Evolutionary conservation across 2,797 vertebrate species (phyloP), one percentile per base, ranked within the genome.

Genomic region (Rhinogobio ventralis): DNA sequence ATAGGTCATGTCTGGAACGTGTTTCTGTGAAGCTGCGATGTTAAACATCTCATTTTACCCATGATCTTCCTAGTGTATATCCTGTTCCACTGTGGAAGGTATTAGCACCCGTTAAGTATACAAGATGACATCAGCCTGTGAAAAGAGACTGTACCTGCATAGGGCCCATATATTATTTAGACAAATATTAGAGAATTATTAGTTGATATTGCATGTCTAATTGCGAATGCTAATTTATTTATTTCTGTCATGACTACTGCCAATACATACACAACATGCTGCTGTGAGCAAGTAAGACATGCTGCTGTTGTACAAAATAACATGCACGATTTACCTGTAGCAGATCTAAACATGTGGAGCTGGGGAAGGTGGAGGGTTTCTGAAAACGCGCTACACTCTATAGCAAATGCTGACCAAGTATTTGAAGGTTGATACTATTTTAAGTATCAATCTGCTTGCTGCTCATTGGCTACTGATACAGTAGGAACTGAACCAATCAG

Each of bases 51-150:
- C n/a, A 33, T 42, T 64, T 83, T 79, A 69, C 67, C 39, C 60
- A 53, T 79, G 51, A 79, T 82, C 36, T 39, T 85, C 51, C 83
- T 53, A 55, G 60, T 49, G 68, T 51, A 77, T 45, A 62, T 85
- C 51, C 60, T 81, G 68, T 85, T 72, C 57, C 33, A 60, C n/a
- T 57, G 20, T 74, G 62, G 28, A 60, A 72, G 49, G 45, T 78
- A 75, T 80, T 33, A 80, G 64, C 17, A 33, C 66, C 23, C 17
- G 20, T 69, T 66, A 79, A 19, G 80, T 17, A 75, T 51, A 55
- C 51, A 28, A 79, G 77, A 86, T 84, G 62, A 86, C 36, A 81
- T 83, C 49, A 60, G 25, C 67, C 45, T 66, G 73, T 73, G 55
- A 83, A 79, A 85, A 85, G 71, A 85, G 36, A 64, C 49, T 1